Base-by-base conservation (phyloP, 2,888 invertebrate species). In the Lottia scabra region DNA sequence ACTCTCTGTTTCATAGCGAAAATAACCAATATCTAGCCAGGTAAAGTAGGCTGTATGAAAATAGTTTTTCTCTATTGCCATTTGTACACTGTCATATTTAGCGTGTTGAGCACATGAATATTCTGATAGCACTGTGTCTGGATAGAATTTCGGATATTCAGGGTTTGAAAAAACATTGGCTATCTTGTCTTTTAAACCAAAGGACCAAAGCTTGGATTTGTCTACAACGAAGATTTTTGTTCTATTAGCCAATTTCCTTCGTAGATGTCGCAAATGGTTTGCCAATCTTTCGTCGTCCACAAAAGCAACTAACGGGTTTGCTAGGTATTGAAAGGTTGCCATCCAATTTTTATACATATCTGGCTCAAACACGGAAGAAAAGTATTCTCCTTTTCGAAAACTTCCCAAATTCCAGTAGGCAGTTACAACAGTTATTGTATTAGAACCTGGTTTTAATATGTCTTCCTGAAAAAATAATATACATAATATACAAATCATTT, bases 21-120 rank as follows among this genome's bases (percentile, higher is more conserved):
- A 82, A 73, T 80, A 81, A 15, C 82, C 84, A 13, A 83, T 72
- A 68, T 84, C 84, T 0, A 84, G 26, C 84, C 84, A 84, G 38
- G 80, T 74, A 63, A 78, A 78, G 72, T 75, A 81, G 30, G 72
- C 74, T 12, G 77, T 74, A 3, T 68, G 46, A 68, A 82, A 83
- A 62, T 68, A 68, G 13, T 77, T 68, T 13, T 72, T 65, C 4
- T 65, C 46, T 2, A 80, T 73, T 4, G 81, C 77, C 3, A 75
- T 46, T 23, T 73, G 68, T 5, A 80, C 68, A 38, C 78, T 69
- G 15, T 78, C 80, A 77, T 76, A 81, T 68, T 84, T 84, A 15
- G 84, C 77, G 73, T 81, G 80, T 63, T 80, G 80, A 16, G 77
- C 75, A 66, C 81, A 81, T 12, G 83, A 63, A 72, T 84, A 84